Evolutionary conservation across 2,888 invertebrate genomes (phyloP).

Genomic region (Cataglyphis cursor): DNA sequence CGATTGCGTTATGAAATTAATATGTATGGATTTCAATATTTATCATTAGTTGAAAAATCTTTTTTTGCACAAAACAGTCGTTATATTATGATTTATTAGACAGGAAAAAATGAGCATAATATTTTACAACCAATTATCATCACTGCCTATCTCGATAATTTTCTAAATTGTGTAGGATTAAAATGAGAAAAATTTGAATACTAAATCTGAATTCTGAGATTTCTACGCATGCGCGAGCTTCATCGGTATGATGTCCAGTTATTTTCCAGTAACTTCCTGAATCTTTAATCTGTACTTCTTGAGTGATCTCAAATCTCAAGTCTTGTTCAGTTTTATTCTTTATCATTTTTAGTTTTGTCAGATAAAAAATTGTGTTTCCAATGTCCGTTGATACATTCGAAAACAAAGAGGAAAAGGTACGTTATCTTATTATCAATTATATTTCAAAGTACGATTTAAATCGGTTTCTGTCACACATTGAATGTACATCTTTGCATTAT

Average conservation of each 20-base stretch:
- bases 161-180: too few relatives aligned
- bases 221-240: background rate
- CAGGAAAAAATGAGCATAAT: too few relatives aligned
- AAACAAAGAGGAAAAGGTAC: background rate
- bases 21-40: background rate
- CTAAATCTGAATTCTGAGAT: background rate
- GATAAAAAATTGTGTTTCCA: background rate
- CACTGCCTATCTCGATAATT: too few relatives aligned
- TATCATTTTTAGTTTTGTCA: background rate
- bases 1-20: too few relatives aligned
- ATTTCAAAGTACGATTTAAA: background rate
- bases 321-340: background rate
- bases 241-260: background rate
- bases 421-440: constrained; percentile 1
- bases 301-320: background rate
- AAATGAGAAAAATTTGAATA: too few relatives aligned
- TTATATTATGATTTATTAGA: background rate
- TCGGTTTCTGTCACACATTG: background rate
- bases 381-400: background rate
- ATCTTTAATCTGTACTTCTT: background rate
- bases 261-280: background rate
- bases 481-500: background rate
- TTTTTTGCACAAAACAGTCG: background rate
- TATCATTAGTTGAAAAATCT: background rate
- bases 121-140: too few relatives aligned